These are phyloP conservation scores for Epistrophe eligans DNA, from an alignment of 2,888 invertebrate species.

Conservation along the genomic window DNA sequence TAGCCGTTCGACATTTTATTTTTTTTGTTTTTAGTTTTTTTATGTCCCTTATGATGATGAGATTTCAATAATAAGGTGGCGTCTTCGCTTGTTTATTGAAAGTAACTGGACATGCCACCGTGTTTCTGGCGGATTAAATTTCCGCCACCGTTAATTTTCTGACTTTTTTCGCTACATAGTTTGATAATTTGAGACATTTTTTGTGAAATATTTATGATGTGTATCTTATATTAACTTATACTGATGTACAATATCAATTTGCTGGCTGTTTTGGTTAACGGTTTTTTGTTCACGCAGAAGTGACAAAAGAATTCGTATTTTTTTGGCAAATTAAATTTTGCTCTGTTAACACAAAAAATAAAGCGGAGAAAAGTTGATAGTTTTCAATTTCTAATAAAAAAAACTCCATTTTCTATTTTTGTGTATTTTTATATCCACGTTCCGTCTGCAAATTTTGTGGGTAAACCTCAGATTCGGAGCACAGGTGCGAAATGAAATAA, in stretches of 20 bases:
- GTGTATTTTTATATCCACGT: too few relatives aligned
- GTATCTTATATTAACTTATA: not conserved
- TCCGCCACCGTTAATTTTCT: constrained; percentile 70
- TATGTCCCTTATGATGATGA: not conserved
- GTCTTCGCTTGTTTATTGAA: constrained; percentile 41
- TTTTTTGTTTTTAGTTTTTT: not conserved
- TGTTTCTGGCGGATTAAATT: constrained; percentile 66
- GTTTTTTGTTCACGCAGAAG: not conserved
- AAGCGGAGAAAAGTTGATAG: too few relatives aligned
- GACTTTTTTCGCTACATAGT: constrained; percentile 16
- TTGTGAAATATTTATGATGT: not conserved
- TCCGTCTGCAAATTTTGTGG: too few relatives aligned
- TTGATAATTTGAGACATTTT: constrained; percentile 48
- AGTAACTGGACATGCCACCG: constrained; percentile 62
- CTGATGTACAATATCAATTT: constrained; percentile 56
- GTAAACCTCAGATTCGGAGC: too few relatives aligned
- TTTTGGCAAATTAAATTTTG: too few relatives aligned
- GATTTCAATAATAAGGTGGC: constrained; percentile 41
- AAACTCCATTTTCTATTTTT: too few relatives aligned
- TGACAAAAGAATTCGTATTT: not conserved
- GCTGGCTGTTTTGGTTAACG: constrained; percentile 33
- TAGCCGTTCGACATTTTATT: not conserved
- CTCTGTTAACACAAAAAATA: too few relatives aligned
- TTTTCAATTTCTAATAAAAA: too few relatives aligned
- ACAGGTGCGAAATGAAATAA: too few relatives aligned